Percentiles rank a stretch among this genome's conserved stretches.
Conservation (phyloP, 2,797 vertebrate genomes). For the Gymnoscopelus braueri region DNA sequence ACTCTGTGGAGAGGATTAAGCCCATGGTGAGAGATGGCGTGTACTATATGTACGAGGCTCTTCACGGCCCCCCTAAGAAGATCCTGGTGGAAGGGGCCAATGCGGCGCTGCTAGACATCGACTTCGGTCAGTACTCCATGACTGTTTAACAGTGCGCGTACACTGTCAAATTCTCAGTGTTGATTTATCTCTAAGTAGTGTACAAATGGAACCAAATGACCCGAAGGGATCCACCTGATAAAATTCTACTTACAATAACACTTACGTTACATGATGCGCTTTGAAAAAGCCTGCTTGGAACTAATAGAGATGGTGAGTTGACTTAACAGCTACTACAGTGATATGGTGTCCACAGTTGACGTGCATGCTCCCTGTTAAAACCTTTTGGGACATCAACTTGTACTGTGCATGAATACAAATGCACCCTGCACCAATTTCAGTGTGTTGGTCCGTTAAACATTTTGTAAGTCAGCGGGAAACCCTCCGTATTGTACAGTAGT, state of each 20-base stretch:
- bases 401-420: constrained; percentile 64
- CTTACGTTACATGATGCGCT: constrained; percentile 59
- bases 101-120: constrained; percentile 95
- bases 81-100: constrained; percentile 99
- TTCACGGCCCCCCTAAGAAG: constrained; percentile 93
- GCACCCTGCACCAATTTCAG: constrained; percentile 14
- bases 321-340: constrained; percentile 20
- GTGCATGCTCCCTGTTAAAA: constrained; percentile 47
- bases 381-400: constrained; percentile 31
- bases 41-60: constrained; percentile 95
- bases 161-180: constrained; percentile 24
- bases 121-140: constrained; percentile 85
- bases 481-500: not conserved
- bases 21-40: constrained; percentile 98
- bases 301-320: constrained; percentile 55
- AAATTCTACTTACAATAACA: constrained; percentile 17
- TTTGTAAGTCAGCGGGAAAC: constrained; percentile 4
- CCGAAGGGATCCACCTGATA: not conserved
- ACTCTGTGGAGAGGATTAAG: constrained; percentile 89
- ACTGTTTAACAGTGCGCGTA: not conserved
- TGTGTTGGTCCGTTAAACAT: constrained; percentile 1
- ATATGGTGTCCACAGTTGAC: constrained; percentile 33
- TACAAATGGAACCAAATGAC: too few species aligned
- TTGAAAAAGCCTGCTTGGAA: constrained; percentile 67
- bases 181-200: not conserved